Conservation (phyloP, 2,113 vertebrate species). For the Notiomystis cincta region DNA sequence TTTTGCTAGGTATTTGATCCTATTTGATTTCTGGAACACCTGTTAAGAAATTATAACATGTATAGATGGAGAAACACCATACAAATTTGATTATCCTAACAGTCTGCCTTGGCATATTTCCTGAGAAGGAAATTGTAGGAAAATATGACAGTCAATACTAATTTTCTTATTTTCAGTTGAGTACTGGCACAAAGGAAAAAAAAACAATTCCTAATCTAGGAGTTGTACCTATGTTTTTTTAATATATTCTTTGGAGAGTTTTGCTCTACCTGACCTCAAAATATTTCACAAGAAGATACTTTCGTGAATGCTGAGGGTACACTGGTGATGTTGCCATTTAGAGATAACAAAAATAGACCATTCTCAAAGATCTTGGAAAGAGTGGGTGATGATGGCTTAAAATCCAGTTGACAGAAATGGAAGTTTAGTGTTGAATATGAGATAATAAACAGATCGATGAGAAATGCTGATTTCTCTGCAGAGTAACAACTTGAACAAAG, state of each 20-base stretch:
- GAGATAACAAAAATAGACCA: not conserved
- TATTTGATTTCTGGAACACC: not conserved
- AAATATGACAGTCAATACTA: not conserved
- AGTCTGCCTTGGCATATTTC: not conserved
- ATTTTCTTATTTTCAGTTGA: not conserved
- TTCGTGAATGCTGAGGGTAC: not conserved
- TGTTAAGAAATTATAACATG: not conserved
- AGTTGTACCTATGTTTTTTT: not conserved
- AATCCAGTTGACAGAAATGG: not conserved
- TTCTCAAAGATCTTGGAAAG: not conserved
- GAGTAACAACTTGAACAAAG: not conserved
- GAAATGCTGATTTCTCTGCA: not conserved
- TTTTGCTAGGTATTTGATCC: not conserved
- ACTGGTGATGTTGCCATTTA: not conserved
- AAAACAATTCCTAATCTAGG: not conserved
- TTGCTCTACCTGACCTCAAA: not conserved
- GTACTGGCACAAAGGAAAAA: not conserved
- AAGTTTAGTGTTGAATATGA: not conserved
- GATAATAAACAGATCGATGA: not conserved
- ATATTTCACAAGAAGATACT: not conserved
- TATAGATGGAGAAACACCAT: not conserved
- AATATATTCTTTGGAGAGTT: not conserved
- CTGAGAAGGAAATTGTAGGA: not conserved
- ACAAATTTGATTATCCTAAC: not conserved
- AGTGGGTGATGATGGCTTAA: not conserved